Conservation (phyloP, 1,140 invertebrate genomes). For the Meloidogyne hapla region DNA sequence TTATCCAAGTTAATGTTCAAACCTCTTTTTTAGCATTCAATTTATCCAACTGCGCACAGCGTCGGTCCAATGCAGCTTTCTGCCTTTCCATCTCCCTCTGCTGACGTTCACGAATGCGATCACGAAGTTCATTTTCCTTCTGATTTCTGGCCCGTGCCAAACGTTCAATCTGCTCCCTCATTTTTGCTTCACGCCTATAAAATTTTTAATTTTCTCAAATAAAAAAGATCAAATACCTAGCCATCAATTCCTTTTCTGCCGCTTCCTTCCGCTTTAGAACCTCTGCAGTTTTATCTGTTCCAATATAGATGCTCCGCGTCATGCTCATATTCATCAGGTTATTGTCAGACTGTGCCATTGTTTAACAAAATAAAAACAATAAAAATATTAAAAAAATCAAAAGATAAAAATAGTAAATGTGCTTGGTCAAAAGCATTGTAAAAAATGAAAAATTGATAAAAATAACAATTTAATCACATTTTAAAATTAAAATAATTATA, state of each 20-base stretch:
- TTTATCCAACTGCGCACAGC: constrained; percentile 39
- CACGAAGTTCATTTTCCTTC: constrained; percentile 36
- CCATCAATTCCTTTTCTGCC: constrained; percentile 35
- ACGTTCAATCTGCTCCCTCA: constrained; percentile 41
- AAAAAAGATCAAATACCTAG: constrained; percentile 18
- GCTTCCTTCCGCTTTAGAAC: constrained; percentile 35
- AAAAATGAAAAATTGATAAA: constrained; percentile 18
- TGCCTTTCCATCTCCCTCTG: constrained; percentile 41
- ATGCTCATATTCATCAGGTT: constrained; percentile 27
- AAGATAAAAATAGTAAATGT: constrained; percentile 19
- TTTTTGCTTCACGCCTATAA: constrained; percentile 46
- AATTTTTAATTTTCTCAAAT: constrained; percentile 17
- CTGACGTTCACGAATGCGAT: constrained; percentile 21
- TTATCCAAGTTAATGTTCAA: neutral
- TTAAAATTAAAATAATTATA: constrained; percentile 7
- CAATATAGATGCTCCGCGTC: constrained; percentile 39
- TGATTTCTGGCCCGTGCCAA: constrained; percentile 35
- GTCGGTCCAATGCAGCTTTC: constrained; percentile 43
- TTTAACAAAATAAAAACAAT: constrained; percentile 9
- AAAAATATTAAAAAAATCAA: constrained; percentile 17
- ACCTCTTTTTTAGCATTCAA: constrained; percentile 42
- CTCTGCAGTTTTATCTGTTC: constrained; percentile 36
- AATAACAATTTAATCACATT: constrained; percentile 17
- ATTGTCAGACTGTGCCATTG: neutral
- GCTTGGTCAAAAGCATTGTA: neutral